Evolutionary conservation across 2,113 vertebrate species (phyloP).

Genomic region (Nothocercus nigrocapillus): DNA sequence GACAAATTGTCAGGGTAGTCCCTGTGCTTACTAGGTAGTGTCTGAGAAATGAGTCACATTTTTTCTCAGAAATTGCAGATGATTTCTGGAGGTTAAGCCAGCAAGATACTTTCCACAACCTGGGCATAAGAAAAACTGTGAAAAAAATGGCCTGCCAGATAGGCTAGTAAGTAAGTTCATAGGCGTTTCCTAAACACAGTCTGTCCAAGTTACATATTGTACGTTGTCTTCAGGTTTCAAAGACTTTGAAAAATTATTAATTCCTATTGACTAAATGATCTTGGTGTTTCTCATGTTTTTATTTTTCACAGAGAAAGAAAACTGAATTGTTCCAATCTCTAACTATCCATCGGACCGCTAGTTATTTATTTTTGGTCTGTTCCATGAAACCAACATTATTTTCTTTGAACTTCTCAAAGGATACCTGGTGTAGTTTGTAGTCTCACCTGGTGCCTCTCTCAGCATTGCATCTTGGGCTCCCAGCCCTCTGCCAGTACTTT

Average conservation of each 20-base stretch:
- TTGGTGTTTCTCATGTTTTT: neutral
- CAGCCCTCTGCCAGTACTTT: neutral
- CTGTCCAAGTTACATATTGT: neutral
- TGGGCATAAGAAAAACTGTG: neutral
- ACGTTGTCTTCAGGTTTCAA: neutral
- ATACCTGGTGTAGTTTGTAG: neutral
- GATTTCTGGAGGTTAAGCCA: neutral
- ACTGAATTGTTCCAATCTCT: neutral
- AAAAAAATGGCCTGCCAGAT: neutral
- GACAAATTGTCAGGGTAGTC: neutral
- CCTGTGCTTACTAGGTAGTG: rapidly evolving
- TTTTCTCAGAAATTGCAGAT: neutral
- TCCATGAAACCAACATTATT: neutral
- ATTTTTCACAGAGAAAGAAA: neutral
- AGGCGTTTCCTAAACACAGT: neutral
- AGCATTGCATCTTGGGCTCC: neutral
- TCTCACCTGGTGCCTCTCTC: neutral
- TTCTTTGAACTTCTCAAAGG: neutral
- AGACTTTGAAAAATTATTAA: neutral
- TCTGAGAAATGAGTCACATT: neutral
- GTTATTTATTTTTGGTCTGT: neutral
- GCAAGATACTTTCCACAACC: neutral
- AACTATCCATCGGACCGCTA: neutral
- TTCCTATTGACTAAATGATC: neutral
- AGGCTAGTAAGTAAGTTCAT: neutral